Percentiles rank a stretch among this genome's conserved stretches.
phyloP scores from a whole-genome alignment of 2,797 vertebrate species.

The Malurus splendens region DNA sequence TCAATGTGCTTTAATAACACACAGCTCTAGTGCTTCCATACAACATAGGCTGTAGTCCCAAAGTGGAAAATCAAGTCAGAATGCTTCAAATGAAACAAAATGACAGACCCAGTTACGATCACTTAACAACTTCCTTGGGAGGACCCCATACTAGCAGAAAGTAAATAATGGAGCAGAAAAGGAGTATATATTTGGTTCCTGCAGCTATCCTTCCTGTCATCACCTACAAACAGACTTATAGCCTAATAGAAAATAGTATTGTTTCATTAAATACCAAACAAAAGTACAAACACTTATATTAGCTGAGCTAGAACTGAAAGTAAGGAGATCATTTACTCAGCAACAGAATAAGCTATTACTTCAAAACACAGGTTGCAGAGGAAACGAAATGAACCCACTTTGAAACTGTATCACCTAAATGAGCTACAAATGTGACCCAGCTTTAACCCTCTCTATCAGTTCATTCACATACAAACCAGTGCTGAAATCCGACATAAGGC shows the following conservation, averaged over 20 bases:
- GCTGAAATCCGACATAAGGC: background rate
- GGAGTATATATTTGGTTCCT: background rate
- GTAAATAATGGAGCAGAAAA: background rate
- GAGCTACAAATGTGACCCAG: background rate
- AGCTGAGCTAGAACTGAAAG: background rate
- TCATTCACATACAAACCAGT: background rate
- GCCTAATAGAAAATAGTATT: background rate
- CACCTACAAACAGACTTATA: background rate
- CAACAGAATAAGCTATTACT: background rate
- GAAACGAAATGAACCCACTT: background rate
- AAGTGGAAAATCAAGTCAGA: background rate
- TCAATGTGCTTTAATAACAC: background rate
- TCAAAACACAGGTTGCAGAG: background rate
- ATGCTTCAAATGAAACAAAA: background rate
- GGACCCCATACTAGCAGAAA: background rate
- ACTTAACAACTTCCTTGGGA: background rate
- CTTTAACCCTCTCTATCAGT: background rate
- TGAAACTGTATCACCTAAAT: background rate
- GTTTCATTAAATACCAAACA: background rate
- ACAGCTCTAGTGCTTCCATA: background rate
- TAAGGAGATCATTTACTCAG: background rate
- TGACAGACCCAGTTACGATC: background rate
- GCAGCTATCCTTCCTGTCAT: background rate
- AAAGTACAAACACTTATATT: background rate
- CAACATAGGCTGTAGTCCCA: background rate